Evolutionary conservation across 1,140 invertebrate species (phyloP).

Genomic region (Varroa destructor): DNA sequence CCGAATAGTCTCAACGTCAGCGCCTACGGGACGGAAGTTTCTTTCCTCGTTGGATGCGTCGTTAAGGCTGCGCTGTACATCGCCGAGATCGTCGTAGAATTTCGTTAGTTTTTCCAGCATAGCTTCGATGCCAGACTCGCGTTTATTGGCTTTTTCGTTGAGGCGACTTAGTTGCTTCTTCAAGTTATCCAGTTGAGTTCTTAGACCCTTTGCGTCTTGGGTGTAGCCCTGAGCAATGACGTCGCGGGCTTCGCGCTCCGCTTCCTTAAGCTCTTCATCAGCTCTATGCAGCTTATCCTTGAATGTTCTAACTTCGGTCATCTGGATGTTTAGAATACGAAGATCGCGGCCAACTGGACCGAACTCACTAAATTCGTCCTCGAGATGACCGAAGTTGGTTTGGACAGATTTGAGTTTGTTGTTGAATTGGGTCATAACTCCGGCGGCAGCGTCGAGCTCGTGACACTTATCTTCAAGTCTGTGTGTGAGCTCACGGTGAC

Average conservation of each 20-base stretch:
- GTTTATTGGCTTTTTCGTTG: constrained; percentile 32
- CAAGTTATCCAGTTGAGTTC: constrained; percentile 33
- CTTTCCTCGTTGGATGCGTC: constrained; percentile 60
- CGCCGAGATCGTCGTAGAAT: constrained; percentile 63
- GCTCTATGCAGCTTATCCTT: constrained; percentile 30
- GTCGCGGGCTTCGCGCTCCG: constrained; percentile 32
- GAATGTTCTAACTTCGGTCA: constrained; percentile 54
- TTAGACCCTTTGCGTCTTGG: constrained; percentile 35
- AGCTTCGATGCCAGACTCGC: constrained; percentile 30
- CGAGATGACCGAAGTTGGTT: constrained; percentile 60
- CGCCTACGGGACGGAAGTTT: constrained; percentile 68
- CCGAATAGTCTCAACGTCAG: constrained; percentile 75
- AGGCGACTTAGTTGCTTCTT: constrained; percentile 32
- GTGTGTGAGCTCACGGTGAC: constrained; percentile 59
- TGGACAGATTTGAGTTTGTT: constrained; percentile 58
- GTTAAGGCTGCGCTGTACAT: constrained; percentile 59
- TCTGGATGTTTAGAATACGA: constrained; percentile 64
- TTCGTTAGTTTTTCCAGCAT: constrained; percentile 30
- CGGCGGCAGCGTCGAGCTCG: constrained; percentile 69
- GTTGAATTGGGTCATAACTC: constrained; percentile 69
- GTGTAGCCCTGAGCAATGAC: constrained; percentile 35
- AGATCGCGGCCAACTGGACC: constrained; percentile 71
- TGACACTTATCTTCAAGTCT: constrained; percentile 63
- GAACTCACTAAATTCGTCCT: constrained; percentile 68
- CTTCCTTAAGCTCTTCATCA: constrained; percentile 32